Evolutionary conservation across 2,888 invertebrate species (phyloP), one percentile per base, ranked within the genome.

Genomic region (Scaptomyza caliginosa): DNA sequence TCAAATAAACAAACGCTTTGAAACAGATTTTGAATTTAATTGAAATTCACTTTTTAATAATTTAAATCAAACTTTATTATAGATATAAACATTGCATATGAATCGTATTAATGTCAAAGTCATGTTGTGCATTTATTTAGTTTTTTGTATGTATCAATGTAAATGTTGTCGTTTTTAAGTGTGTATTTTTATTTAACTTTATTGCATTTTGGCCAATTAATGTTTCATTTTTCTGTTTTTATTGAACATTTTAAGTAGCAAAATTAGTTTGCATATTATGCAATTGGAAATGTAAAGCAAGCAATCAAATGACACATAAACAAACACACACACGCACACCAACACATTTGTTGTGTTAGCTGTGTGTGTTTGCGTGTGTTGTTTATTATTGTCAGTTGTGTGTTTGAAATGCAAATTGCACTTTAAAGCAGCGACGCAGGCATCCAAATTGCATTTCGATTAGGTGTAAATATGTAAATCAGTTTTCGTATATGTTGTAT

Each of bases 371-470:
- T 26, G 7, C 26, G 24, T 59, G 24, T 45, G 32, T 19, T 43
- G 24, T 59, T 30, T 45, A 39, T 19, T 42, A 11, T 42, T 21
- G 24, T 13, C 13, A 34, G 11, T n/a, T 28, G 16, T 51, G 54
- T 55, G 32, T 51, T 72, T 54, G 17, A 67, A 50, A 62, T 67
- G 48, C 48, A 62, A 72, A 67, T 67, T 55, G 24, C 32, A 48
- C 43, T 57, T 43, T 39, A 40, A 36, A 26, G 24, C 42, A 26
- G 24, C 42, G 43, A 45, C 39, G 45, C 34, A 16, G n/a, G 8
- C 24, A 13, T 28, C 40, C 17, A 10, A 38, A 34, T 62, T 45
- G 48, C 38, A 3, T 28, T 30, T 38, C 23, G 24, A 16, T 45
- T 21, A 32, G 30, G 11, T 23, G 23, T 50, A 17, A 55, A 65